Evolutionary conservation across 1,140 invertebrate species (phyloP).

Genomic region (Plectrocnemia conspersa): DNA sequence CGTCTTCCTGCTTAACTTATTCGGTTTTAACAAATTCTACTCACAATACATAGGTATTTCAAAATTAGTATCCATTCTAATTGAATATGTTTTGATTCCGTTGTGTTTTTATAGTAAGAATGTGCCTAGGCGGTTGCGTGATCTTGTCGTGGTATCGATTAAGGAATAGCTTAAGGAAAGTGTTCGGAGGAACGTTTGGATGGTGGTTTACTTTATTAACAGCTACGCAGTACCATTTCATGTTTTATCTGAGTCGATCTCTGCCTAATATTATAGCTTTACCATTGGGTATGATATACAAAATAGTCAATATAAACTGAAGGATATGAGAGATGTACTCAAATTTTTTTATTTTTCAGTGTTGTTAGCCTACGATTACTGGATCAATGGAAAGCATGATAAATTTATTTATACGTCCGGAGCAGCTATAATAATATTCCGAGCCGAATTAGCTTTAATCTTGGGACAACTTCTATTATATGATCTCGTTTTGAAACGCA

Average conservation of each 20-base stretch:
- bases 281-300: constrained; percentile 66
- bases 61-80: constrained; percentile 18
- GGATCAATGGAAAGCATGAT: constrained; percentile 72
- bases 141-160: constrained; percentile 70
- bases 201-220: constrained; percentile 83
- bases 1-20: constrained; percentile 62
- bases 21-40: constrained; percentile 80
- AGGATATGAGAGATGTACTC: constrained; percentile 21
- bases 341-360: constrained; percentile 62
- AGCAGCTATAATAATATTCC: constrained; percentile 84
- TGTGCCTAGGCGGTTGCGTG: constrained; percentile 70
- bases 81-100: constrained; percentile 13
- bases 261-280: constrained; percentile 96
- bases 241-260: constrained; percentile 92
- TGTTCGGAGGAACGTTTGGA: constrained; percentile 73
- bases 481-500: constrained; percentile 63
- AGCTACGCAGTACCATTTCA: constrained; percentile 93
- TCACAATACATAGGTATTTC: constrained; percentile 82
- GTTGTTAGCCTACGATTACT: constrained; percentile 77
- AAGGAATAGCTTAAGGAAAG: constrained; percentile 61
- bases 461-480: constrained; percentile 82
- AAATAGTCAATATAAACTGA: constrained; percentile 9
- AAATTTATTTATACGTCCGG: constrained; percentile 81
- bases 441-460: constrained; percentile 82
- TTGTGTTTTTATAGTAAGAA: constrained; percentile 68